Conservation (phyloP, 92 coral and sea anemone genomes). For the Heliopora coerulea region DNA sequence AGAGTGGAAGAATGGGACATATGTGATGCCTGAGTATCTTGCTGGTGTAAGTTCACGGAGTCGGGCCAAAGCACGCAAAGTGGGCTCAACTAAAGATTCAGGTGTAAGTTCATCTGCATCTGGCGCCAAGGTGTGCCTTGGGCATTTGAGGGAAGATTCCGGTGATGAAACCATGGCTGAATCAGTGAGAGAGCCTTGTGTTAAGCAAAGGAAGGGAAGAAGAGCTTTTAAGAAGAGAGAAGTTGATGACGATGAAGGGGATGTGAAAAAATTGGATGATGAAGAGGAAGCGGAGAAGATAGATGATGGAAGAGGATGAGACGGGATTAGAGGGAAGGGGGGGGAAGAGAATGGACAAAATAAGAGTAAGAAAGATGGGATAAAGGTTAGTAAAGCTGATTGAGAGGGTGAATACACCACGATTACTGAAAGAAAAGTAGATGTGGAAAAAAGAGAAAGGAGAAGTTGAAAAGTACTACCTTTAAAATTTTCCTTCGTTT, state of each 20-base stretch:
- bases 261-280: background rate
- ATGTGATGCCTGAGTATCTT: constrained; percentile 78
- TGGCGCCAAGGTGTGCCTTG: background rate
- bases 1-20: constrained; percentile 55
- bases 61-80: constrained; percentile 41
- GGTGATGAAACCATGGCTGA: background rate
- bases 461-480: too few relatives aligned
- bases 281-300: background rate
- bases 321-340: background rate
- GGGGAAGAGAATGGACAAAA: background rate
- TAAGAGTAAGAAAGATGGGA: background rate
- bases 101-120: constrained; percentile 8
- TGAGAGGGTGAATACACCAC: too few relatives aligned
- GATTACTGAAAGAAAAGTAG: too few relatives aligned
- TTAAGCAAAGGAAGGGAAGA: constrained; percentile 5
- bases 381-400: too few relatives aligned
- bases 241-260: background rate
- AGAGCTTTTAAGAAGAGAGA: background rate
- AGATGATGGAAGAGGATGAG: background rate
- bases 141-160: background rate
- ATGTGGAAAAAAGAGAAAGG: too few relatives aligned
- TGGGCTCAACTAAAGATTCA: constrained; percentile 1
- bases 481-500: too few relatives aligned
- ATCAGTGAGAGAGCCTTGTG: background rate
- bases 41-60: constrained; percentile 49